Base-by-base conservation (phyloP, 1,140 invertebrate species). In the Drosophila eugracilis region DNA sequence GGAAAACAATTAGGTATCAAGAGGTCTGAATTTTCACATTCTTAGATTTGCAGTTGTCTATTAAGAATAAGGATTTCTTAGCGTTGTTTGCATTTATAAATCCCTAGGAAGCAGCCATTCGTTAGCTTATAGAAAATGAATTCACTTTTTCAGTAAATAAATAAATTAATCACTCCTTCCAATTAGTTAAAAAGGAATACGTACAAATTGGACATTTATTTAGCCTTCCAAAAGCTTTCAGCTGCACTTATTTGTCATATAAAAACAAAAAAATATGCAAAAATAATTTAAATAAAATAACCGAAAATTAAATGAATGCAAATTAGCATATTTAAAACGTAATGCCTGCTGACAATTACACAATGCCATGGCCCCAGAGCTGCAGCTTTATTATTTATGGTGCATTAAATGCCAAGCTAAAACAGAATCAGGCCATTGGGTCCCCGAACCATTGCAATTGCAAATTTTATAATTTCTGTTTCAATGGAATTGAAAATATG, bases 241-340 rank as follows among this genome's bases (percentile, higher is more conserved):
- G 41, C 30, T 37, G n/a, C 24, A 36, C 15, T n/a, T 28, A 72
- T 42, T 50, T 59, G 9, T 37, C 17, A 14, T 7, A 12, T 24
- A 6, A n/a, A n/a, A n/a, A n/a, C n/a, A n/a, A n/a, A 14, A 12
- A 41, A 30, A 39, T 41, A 9, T 28, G 17, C 37, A 60, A 58
- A 60, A 66, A 52, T 42, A 63, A 41, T 50, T 74, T 47, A 65
- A 60, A 55, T 50, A 41, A 75, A 67, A 79, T 42, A 58, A 41
- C 55, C 42, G 42, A 71, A 73, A 75, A 72, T 41, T 54, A 58
- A 74, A 89, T 83, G 52, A 75, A 83, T 83, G 71, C 30, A 83
- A 78, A 86, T 83, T 75, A 83, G 71, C 83, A 86, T 88, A 86
- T 86, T 86, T 86, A 65, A 83, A 78, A 78, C 70, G 83, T 89